Conservation (phyloP, 2,888 invertebrate species). For the Diarsia brunnea region DNA sequence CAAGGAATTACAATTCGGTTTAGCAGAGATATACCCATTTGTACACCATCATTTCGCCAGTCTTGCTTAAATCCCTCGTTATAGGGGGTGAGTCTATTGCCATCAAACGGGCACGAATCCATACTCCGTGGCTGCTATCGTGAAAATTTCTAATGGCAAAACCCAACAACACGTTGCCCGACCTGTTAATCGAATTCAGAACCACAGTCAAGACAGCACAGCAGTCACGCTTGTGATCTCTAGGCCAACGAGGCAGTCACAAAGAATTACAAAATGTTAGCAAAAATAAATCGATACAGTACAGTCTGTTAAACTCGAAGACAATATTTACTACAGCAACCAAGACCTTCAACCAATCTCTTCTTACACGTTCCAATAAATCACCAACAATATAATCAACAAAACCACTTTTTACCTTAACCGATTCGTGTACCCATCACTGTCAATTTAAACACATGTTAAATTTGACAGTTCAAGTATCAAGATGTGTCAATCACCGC, state of each 20-base stretch:
- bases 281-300: background rate
- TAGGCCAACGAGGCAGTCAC: too few species aligned
- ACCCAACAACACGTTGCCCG: too few species aligned
- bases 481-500: slow-evolving; percentile 75
- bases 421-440: slow-evolving; percentile 51
- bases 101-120: too few species aligned
- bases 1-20: background rate
- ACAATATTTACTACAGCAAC: background rate
- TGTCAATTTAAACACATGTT: slow-evolving; percentile 66
- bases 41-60: too few species aligned
- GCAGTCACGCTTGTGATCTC: too few species aligned
- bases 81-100: too few species aligned
- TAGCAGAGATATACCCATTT: too few species aligned
- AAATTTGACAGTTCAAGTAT: slow-evolving; percentile 75
- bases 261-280: background rate
- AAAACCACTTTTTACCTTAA: slow-evolving; percentile 54
- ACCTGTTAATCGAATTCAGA: too few species aligned
- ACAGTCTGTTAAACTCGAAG: background rate
- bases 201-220: too few species aligned
- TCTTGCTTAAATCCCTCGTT: too few species aligned
- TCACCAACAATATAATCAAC: slow-evolving; percentile 48
- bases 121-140: too few species aligned
- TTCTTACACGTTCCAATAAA: slow-evolving; percentile 40
- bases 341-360: background rate
- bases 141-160: too few species aligned